These are phyloP conservation scores for Upupa epops DNA, from an alignment of 2,113 vertebrate genomes.

Conservation along the genomic window DNA sequence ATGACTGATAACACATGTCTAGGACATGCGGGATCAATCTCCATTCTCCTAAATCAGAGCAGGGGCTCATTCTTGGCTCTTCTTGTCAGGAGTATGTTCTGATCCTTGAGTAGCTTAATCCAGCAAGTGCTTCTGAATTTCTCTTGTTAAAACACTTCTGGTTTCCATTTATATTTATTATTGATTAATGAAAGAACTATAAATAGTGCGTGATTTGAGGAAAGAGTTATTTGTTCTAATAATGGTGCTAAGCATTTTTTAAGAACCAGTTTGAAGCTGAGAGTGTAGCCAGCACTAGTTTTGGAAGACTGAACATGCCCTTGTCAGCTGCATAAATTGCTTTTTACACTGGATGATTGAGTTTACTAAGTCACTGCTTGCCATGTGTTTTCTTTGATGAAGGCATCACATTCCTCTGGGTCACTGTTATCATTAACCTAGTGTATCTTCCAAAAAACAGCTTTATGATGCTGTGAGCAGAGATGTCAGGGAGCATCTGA, in stretches of 20 bases:
- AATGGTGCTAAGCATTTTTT: background rate
- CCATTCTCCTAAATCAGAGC: background rate
- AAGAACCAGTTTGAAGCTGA: background rate
- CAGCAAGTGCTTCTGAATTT: background rate
- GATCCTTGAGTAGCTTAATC: background rate
- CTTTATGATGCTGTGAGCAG: background rate
- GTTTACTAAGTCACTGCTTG: slow-evolving; percentile 34
- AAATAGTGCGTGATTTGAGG: background rate
- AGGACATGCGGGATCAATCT: background rate
- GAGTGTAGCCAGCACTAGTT: background rate
- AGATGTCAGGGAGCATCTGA: background rate
- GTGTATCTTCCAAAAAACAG: slow-evolving; percentile 35
- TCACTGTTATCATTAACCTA: slow-evolving; percentile 58
- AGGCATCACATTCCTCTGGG: slow-evolving; percentile 53
- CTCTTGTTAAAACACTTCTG: background rate
- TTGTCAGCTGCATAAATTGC: slow-evolving; percentile 47
- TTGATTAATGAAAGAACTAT: background rate
- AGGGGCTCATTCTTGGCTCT: background rate
- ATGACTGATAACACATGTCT: background rate
- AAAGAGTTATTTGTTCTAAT: background rate
- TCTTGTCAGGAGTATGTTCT: background rate
- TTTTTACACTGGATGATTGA: slow-evolving; percentile 43
- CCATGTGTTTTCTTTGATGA: slow-evolving; percentile 45
- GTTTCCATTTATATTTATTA: background rate
- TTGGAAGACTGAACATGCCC: slow-evolving; percentile 45